Percentiles rank a stretch among this genome's conserved stretches.
phyloP scores from a whole-genome alignment of 2,113 vertebrate species.

The Polypterus senegalus region DNA sequence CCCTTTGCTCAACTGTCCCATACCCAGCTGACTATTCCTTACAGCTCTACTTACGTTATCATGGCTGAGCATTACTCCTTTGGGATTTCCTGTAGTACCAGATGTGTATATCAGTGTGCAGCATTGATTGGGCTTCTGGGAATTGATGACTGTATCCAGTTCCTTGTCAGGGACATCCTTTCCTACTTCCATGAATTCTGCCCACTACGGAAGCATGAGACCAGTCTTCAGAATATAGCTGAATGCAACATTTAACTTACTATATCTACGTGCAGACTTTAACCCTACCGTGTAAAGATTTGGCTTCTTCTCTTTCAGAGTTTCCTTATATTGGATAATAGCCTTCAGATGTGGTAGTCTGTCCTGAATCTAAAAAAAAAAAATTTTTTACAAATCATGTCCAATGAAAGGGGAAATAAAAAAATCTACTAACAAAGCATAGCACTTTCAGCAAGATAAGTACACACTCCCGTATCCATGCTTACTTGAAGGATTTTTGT shows the following conservation, averaged over 20 bases:
- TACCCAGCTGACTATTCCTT: too few relatives aligned
- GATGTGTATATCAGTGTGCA: slow-evolving; percentile 85
- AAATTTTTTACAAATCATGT: too few relatives aligned
- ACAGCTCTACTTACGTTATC: slow-evolving; percentile 65
- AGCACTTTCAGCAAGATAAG: not conserved
- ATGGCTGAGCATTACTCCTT: slow-evolving; percentile 90
- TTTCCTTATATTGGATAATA: slow-evolving; percentile 69
- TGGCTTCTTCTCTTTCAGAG: slow-evolving; percentile 50
- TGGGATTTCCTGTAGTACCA: slow-evolving; percentile 74
- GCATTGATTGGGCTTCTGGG: slow-evolving; percentile 80
- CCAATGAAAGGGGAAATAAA: not conserved
- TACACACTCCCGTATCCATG: too few relatives aligned
- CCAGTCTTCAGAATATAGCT: not conserved
- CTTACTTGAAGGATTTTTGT: slow-evolving; percentile 81
- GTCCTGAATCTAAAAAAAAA: slow-evolving; percentile 45
- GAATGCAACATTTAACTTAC: not conserved
- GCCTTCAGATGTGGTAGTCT: slow-evolving; percentile 70
- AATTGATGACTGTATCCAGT: slow-evolving; percentile 50
- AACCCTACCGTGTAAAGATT: slow-evolving; percentile 69
- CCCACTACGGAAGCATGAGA: slow-evolving; percentile 51
- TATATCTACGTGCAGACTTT: not conserved
- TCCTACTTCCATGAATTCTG: slow-evolving; percentile 72
- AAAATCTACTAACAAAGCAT: not conserved
- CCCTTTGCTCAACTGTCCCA: too few relatives aligned
- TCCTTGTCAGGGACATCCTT: slow-evolving; percentile 35